Conservation (phyloP, 1,140 invertebrate genomes). For the Hyles vespertilio region DNA sequence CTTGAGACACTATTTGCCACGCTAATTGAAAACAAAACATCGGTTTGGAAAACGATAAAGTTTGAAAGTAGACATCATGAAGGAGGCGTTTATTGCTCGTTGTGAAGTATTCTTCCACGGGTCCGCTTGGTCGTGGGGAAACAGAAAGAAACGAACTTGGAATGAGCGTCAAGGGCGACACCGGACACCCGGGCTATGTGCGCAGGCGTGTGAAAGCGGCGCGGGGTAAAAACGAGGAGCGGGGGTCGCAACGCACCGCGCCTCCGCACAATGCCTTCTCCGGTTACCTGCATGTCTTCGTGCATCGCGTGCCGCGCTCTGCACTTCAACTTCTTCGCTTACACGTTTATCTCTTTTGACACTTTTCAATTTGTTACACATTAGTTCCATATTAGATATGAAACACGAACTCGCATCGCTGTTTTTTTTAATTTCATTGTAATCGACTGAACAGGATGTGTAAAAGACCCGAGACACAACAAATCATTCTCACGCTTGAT, state of each 20-base stretch:
- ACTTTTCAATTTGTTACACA: slow-evolving; percentile 42
- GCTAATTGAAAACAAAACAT: too few relatives aligned
- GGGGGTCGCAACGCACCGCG: slow-evolving; percentile 61
- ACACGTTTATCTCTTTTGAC: slow-evolving; percentile 57
- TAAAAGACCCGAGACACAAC: not conserved
- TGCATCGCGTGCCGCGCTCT: slow-evolving; percentile 66
- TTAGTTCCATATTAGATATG: not conserved
- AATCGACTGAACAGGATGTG: too few relatives aligned
- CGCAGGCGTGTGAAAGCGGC: slow-evolving; percentile 66
- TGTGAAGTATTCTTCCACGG: too few relatives aligned
- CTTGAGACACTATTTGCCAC: too few relatives aligned
- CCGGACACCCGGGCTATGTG: slow-evolving; percentile 55
- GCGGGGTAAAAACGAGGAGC: slow-evolving; percentile 20
- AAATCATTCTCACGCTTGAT: slow-evolving; percentile 1
- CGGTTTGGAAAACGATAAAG: too few relatives aligned
- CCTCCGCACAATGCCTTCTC: slow-evolving; percentile 67
- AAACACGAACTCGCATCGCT: slow-evolving; percentile 40
- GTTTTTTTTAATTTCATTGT: slow-evolving; percentile 22
- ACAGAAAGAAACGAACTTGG: slow-evolving; percentile 51
- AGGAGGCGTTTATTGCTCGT: too few relatives aligned
- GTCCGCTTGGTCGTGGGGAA: too few relatives aligned
- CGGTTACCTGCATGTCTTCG: slow-evolving; percentile 66
- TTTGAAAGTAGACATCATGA: too few relatives aligned
- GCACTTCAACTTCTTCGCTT: slow-evolving; percentile 54
- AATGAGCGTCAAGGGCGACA: slow-evolving; percentile 66